Evolutionary conservation across 2,797 vertebrate species (phyloP).

Genomic region (Triplophysa yarkandensis): DNA sequence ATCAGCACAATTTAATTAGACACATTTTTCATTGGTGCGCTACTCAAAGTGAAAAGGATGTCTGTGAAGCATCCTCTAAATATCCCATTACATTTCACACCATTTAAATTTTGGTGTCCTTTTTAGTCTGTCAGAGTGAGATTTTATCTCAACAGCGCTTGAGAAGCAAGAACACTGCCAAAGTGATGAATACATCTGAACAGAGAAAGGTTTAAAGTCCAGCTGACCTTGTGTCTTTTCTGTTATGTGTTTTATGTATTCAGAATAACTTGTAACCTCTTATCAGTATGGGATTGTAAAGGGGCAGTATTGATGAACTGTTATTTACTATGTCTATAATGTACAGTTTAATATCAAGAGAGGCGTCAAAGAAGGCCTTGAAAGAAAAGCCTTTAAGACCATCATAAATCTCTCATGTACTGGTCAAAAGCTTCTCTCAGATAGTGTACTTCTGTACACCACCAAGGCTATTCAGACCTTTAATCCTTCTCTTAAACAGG

Average conservation of each 20-base stretch:
- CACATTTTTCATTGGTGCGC: conserved; percentile 43
- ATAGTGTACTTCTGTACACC: conserved; percentile 28
- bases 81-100: conserved; percentile 10
- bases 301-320: conserved; percentile 21
- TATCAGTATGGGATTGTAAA: conserved; percentile 18
- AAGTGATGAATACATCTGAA: not conserved
- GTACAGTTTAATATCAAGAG: conserved; percentile 21
- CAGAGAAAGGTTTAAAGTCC: not conserved
- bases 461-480: conserved; percentile 45
- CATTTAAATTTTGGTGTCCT: conserved; percentile 14
- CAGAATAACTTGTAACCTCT: conserved; percentile 9
- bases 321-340: conserved; percentile 48
- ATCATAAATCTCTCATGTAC: conserved; percentile 51
- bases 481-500: conserved; percentile 45
- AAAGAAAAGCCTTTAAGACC: conserved; percentile 42
- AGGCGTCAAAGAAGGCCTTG: conserved; percentile 39
- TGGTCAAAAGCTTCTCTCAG: conserved; percentile 19
- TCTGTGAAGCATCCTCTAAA: not conserved
- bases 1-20: conserved; percentile 62
- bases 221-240: conserved; percentile 7
- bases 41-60: conserved; percentile 15
- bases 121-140: conserved; percentile 8
- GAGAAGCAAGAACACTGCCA: not conserved
- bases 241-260: conserved; percentile 12
- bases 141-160: conserved; percentile 11